Evolutionary conservation across 2,888 invertebrate species (phyloP).

Genomic region (Sipha maydis): DNA sequence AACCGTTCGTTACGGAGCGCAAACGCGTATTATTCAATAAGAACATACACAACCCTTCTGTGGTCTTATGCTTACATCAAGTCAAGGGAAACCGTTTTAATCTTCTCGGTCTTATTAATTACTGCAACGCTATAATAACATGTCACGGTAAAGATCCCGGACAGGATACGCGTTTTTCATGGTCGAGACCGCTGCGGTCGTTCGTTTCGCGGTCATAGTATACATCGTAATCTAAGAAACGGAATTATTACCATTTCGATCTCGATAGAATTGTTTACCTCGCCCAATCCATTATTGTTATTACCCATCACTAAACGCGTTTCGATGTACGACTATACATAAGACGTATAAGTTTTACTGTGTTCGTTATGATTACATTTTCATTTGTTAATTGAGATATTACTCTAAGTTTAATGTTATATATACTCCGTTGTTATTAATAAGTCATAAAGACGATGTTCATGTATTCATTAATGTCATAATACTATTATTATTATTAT

Average conservation of each 20-base stretch:
- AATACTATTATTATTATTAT: background rate
- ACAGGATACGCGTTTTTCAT: no score
- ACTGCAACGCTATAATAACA: no score
- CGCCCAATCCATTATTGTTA: background rate
- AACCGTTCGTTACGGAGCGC: no score
- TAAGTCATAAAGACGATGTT: conserved; percentile 23
- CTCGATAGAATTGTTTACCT: background rate
- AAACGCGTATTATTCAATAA: no score
- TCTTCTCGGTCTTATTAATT: no score
- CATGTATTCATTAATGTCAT: background rate
- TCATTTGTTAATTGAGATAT: background rate
- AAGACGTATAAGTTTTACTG: background rate
- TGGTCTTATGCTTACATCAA: no score
- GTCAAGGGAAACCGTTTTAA: no score
- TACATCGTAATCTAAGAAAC: background rate
- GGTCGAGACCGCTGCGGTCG: no score
- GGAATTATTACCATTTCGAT: background rate
- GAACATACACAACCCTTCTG: no score
- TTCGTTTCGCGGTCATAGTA: background rate
- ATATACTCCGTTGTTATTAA: background rate
- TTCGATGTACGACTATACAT: background rate
- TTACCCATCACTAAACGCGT: background rate
- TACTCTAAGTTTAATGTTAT: background rate
- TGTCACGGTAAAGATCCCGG: no score
- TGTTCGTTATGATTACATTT: conserved; percentile 19